phyloP scores from a whole-genome alignment of 2,888 invertebrate species.

The Euclidia mi region DNA sequence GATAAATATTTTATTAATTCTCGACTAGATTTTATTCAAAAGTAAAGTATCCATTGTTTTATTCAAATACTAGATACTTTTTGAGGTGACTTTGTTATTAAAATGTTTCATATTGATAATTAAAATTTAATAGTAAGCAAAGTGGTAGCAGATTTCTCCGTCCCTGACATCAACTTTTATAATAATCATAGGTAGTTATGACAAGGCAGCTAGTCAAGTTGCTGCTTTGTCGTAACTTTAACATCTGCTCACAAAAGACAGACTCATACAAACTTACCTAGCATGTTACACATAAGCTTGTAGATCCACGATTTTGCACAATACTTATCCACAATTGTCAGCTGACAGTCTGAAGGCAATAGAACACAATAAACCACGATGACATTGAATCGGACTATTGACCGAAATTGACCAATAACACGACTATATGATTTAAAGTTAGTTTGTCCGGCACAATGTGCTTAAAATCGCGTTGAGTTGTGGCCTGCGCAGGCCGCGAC shows the following conservation, averaged over 20 bases:
- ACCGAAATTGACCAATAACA: background rate
- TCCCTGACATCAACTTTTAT: too few species aligned
- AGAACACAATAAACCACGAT: background rate
- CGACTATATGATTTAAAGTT: slow-evolving; percentile 6
- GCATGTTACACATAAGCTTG: too few species aligned
- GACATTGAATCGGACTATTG: background rate
- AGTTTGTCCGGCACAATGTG: slow-evolving; percentile 40
- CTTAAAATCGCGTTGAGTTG: slow-evolving; percentile 46
- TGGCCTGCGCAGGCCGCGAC: slow-evolving; percentile 45
- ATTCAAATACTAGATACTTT: background rate
- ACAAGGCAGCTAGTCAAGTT: too few species aligned
- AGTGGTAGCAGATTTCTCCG: too few species aligned
- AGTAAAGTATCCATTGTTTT: background rate
- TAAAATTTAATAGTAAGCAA: background rate
- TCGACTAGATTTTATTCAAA: background rate
- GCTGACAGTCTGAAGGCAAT: too few species aligned
- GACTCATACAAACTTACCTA: too few species aligned
- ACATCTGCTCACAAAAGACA: too few species aligned
- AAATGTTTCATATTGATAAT: background rate
- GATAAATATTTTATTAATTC: slow-evolving; percentile 5
- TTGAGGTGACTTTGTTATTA: background rate
- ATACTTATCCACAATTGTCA: too few species aligned
- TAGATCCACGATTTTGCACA: too few species aligned
- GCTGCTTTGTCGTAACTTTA: too few species aligned
- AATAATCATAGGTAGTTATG: too few species aligned